A percentile compares a stretch with the other conserved stretches of the same genome.
phyloP scores from a whole-genome alignment of 2,113 vertebrate genomes.

The Thalassoma bifasciatum region DNA sequence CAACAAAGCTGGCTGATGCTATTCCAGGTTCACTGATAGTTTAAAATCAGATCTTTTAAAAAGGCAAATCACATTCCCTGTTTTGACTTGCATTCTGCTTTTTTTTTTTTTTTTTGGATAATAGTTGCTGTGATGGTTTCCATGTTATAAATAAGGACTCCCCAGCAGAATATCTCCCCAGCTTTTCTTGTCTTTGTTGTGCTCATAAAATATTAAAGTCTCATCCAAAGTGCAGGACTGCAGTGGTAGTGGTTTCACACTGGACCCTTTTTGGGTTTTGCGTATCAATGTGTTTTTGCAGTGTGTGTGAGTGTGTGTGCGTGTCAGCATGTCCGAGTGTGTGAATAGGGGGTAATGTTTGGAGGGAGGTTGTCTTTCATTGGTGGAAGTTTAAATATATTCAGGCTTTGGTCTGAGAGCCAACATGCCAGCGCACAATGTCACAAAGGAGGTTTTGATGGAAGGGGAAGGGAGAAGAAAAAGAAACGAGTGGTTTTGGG shows the following conservation, averaged over 20 bases:
- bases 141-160: conserved; percentile 40
- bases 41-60: not conserved
- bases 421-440: conserved; percentile 68
- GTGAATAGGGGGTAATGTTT: conserved; percentile 24
- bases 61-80: not conserved
- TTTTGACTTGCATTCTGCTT: conserved; percentile 22
- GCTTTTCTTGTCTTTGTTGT: conserved; percentile 49
- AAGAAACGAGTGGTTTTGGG: conserved; percentile 75
- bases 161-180: conserved; percentile 31
- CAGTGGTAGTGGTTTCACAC: conserved; percentile 41
- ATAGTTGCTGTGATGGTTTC: conserved; percentile 28
- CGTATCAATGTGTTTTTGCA: conserved; percentile 34
- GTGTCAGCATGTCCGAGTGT: not conserved
- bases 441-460: conserved; percentile 76
- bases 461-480: conserved; percentile 62
- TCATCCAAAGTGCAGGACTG: conserved; percentile 50
- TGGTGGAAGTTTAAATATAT: conserved; percentile 68
- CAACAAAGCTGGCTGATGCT: too few species aligned
- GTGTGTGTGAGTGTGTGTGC: conserved; percentile 14
- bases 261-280: conserved; percentile 36
- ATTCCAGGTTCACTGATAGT: not conserved
- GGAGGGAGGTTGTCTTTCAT: conserved; percentile 28
- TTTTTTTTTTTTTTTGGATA: conserved; percentile 20
- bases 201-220: conserved; percentile 65
- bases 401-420: conserved; percentile 62